These are phyloP conservation scores for Drosophila maculinotata DNA, from an alignment of 2,888 invertebrate genomes.

Conservation along the genomic window DNA sequence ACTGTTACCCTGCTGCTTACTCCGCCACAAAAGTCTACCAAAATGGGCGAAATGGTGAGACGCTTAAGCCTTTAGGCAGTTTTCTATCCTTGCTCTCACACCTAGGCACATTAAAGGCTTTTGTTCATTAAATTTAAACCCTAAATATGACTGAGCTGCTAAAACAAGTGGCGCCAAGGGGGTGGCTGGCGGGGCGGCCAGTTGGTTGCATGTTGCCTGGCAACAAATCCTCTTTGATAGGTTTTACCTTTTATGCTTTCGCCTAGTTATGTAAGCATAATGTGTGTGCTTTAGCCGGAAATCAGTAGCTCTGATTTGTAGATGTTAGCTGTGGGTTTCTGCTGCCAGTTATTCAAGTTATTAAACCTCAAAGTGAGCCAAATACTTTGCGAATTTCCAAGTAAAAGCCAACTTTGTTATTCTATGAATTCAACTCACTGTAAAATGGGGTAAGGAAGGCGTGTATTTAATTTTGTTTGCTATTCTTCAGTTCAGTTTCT, in stretches of 20 bases:
- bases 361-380: slow-evolving; percentile 11
- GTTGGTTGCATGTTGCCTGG: slow-evolving; percentile 46
- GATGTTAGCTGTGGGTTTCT: neutral
- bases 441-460: neutral
- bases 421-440: neutral
- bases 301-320: slow-evolving; percentile 15
- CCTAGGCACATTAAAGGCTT: slow-evolving; percentile 57
- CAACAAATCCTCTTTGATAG: slow-evolving; percentile 71
- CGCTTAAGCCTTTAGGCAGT: slow-evolving; percentile 67
- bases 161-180: slow-evolving; percentile 26
- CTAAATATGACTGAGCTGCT: slow-evolving; percentile 38
- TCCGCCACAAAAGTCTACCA: slow-evolving; percentile 2
- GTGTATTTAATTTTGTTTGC: neutral
- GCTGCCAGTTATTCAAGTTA: slow-evolving; percentile 25
- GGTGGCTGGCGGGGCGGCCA: neutral
- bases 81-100: slow-evolving; percentile 20
- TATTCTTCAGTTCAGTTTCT: neutral
- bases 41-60: slow-evolving; percentile 22
- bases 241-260: slow-evolving; percentile 32
- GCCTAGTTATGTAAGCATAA: slow-evolving; percentile 14
- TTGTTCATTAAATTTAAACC: slow-evolving; percentile 73
- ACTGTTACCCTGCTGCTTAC: no score
- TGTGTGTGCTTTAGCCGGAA: slow-evolving; percentile 7
- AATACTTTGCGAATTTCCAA: neutral
- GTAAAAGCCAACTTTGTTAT: neutral